phyloP scores from a whole-genome alignment of 2,113 vertebrate genomes.

The Bolborhynchus lineola region DNA sequence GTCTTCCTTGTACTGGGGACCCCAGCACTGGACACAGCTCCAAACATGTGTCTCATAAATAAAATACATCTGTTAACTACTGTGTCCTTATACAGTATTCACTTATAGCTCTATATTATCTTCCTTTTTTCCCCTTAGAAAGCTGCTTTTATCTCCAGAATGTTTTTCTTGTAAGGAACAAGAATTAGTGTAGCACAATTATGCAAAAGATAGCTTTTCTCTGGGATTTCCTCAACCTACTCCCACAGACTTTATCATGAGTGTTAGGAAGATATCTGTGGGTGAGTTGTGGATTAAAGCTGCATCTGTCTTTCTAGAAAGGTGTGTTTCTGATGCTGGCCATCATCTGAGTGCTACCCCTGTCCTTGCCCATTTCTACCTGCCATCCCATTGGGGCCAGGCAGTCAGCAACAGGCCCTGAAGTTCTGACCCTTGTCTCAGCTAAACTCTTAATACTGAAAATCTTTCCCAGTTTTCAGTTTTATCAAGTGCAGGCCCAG shows the following conservation, averaged over 20 bases:
- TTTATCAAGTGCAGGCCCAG: neutral
- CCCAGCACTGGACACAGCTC: neutral
- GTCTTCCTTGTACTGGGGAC: neutral
- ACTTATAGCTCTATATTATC: neutral
- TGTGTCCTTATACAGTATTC: neutral
- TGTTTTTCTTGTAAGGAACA: neutral
- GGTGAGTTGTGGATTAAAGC: neutral
- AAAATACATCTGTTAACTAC: neutral
- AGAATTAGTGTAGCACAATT: neutral
- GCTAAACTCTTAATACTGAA: neutral
- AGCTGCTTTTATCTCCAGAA: neutral
- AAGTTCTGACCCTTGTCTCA: neutral
- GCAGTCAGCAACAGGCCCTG: neutral
- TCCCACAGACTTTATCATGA: neutral
- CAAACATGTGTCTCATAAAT: neutral
- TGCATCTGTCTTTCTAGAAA: neutral
- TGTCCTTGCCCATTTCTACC: neutral
- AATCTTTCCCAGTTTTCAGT: neutral
- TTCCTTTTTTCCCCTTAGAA: neutral
- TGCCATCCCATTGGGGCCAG: fast-evolving
- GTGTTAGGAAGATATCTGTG: neutral
- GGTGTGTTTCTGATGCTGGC: neutral
- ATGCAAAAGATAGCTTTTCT: neutral
- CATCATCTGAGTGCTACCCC: neutral
- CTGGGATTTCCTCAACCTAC: neutral